phyloP scores from a whole-genome alignment of 1,140 invertebrate species.

The Atta texana region DNA sequence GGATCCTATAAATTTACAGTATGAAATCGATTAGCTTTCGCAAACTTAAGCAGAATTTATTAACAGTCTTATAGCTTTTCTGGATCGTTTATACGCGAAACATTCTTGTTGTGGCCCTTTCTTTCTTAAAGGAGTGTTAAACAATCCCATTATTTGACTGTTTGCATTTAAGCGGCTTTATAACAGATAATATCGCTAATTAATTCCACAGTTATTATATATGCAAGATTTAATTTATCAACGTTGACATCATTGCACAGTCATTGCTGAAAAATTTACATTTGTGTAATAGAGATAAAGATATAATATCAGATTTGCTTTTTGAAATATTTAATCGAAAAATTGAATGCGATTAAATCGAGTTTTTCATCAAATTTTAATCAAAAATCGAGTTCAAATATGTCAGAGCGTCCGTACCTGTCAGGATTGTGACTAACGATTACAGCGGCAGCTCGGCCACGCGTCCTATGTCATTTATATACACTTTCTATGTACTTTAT shows the following conservation, averaged over 20 bases:
- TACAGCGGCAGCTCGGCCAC: conserved; percentile 4
- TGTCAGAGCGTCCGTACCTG: background rate
- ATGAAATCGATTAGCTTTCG: conserved; percentile 43
- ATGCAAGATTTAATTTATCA: background rate
- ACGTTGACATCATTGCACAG: background rate
- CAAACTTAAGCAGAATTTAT: conserved; percentile 43
- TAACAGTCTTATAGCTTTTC: conserved; percentile 5
- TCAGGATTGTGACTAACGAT: conserved; percentile 39
- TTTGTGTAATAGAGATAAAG: background rate
- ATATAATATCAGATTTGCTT: conserved; percentile 3
- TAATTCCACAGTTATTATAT: background rate
- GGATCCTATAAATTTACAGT: conserved; percentile 49
- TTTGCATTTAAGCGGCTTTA: background rate
- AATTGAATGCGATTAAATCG: conserved; percentile 20
- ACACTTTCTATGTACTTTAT: conserved; percentile 46
- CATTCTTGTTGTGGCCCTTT: background rate
- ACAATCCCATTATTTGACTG: background rate
- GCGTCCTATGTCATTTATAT: conserved; percentile 6
- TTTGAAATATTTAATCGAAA: conserved; percentile 11
- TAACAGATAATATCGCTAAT: conserved; percentile 31
- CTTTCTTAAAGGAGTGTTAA: background rate
- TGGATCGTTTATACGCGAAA: conserved; percentile 5
- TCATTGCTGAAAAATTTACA: conserved; percentile 5
- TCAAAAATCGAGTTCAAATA: conserved; percentile 6
- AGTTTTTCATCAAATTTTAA: background rate